Evolutionary conservation across 2,888 invertebrate species (phyloP).

Genomic region (Listrodromus nycthemerus): DNA sequence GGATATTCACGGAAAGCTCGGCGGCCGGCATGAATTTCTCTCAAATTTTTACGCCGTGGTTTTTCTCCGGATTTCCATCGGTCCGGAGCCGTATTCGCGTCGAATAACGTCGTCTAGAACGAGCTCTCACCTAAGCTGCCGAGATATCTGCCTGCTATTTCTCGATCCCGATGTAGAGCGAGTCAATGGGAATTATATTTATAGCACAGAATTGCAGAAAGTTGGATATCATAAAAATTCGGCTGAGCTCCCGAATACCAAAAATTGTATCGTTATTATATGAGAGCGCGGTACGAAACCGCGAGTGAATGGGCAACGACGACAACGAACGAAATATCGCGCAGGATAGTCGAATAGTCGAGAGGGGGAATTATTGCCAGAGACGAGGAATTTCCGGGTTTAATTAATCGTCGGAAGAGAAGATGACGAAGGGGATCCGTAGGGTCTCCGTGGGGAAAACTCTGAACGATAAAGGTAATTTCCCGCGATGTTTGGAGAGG

Average conservation of each 20-base stretch:
- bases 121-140: conserved; percentile 64
- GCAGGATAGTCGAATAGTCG: neutral
- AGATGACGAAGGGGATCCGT: conserved; percentile 14
- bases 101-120: conserved; percentile 51
- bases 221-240: conserved; percentile 44
- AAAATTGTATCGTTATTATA: conserved; percentile 43
- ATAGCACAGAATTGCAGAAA: conserved; percentile 44
- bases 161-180: conserved; percentile 1
- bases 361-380: neutral
- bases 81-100: conserved; percentile 47
- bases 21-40: conserved; percentile 63
- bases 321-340: neutral
- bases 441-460: conserved; percentile 48
- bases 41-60: conserved; percentile 60
- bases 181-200: conserved; percentile 57
- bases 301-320: neutral
- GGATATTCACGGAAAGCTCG: conserved; percentile 40
- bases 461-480: conserved; percentile 74
- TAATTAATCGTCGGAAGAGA: conserved; percentile 42
- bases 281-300: conserved; percentile 1
- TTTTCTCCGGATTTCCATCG: conserved; percentile 34
- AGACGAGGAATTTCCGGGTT: conserved; percentile 17
- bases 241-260: conserved; percentile 20
- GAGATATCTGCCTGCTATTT: conserved; percentile 52
- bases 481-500: conserved; percentile 62